Conservation (phyloP, 2,113 vertebrate genomes). For the Ailurus styani region DNA sequence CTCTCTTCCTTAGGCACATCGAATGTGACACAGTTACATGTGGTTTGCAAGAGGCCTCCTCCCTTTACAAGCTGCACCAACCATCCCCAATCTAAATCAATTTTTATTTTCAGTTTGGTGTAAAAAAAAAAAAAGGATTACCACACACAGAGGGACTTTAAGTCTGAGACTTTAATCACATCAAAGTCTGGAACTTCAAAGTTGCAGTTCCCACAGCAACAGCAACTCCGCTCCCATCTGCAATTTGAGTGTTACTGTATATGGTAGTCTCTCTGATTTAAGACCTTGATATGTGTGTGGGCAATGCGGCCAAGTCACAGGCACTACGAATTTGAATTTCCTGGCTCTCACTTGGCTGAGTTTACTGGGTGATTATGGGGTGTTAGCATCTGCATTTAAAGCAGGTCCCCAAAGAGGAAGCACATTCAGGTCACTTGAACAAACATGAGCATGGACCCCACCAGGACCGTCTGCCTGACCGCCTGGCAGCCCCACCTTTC, state of each 20-base stretch:
- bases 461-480: not conserved
- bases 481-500: not conserved
- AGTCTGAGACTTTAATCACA: constrained; percentile 41
- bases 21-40: not conserved
- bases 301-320: not conserved
- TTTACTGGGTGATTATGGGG: not conserved
- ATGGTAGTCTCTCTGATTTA: not conserved
- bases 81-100: constrained; percentile 11
- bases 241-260: not conserved
- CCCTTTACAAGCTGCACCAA: not conserved
- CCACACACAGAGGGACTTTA: constrained; percentile 12
- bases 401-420: constrained; percentile 19
- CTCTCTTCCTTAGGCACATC: not conserved
- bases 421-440: not conserved
- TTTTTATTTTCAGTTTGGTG: constrained; percentile 42
- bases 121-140: constrained; percentile 1
- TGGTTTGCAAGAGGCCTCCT: constrained; percentile 11
- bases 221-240: not conserved
- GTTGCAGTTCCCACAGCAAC: constrained; percentile 23
- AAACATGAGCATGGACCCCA: not conserved
- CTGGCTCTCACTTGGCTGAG: not conserved
- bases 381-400: not conserved
- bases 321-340: not conserved
- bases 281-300: not conserved
- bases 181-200: constrained; percentile 53